phyloP scores from a whole-genome alignment of 2,113 vertebrate species.

The Trematocara stigmaticum region DNA sequence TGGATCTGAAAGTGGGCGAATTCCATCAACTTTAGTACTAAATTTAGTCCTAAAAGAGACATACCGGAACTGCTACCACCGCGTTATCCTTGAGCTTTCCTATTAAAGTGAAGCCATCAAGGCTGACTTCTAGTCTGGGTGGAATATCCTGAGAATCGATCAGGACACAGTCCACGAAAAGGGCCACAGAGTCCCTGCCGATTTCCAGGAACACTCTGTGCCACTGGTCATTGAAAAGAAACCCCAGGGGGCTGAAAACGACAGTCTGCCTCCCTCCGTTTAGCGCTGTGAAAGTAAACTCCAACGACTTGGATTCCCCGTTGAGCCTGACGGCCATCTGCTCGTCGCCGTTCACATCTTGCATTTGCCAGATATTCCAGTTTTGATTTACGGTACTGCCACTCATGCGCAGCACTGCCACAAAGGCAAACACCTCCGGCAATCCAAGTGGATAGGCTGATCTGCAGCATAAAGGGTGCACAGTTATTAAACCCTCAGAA shows the following conservation, averaged over 20 bases:
- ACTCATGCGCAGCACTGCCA: slow-evolving; percentile 83
- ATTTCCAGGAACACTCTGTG: slow-evolving; percentile 82
- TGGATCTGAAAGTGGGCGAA: background rate
- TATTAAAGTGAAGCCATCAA: slow-evolving; percentile 80
- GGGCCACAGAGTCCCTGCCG: slow-evolving; percentile 70
- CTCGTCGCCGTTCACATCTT: slow-evolving; percentile 77
- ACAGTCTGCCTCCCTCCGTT: slow-evolving; percentile 68
- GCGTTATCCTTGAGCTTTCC: slow-evolving; percentile 83
- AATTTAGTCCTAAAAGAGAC: slow-evolving; percentile 20
- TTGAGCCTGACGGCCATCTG: slow-evolving; percentile 84
- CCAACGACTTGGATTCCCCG: slow-evolving; percentile 76
- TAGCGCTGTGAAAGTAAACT: slow-evolving; percentile 77
- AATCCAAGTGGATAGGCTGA: slow-evolving; percentile 80
- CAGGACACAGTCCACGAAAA: slow-evolving; percentile 80
- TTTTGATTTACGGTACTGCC: slow-evolving; percentile 76
- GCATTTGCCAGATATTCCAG: slow-evolving; percentile 90
- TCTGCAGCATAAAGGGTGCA: slow-evolving; percentile 55
- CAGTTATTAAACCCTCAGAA: background rate
- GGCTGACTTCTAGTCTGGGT: slow-evolving; percentile 70
- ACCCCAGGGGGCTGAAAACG: slow-evolving; percentile 73
- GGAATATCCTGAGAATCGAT: slow-evolving; percentile 74
- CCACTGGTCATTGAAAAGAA: slow-evolving; percentile 85
- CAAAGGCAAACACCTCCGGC: slow-evolving; percentile 83
- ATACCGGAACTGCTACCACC: slow-evolving; percentile 80
- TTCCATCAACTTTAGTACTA: background rate